Conservation (phyloP, 2,888 invertebrate species). For the Andrena camellia region DNA sequence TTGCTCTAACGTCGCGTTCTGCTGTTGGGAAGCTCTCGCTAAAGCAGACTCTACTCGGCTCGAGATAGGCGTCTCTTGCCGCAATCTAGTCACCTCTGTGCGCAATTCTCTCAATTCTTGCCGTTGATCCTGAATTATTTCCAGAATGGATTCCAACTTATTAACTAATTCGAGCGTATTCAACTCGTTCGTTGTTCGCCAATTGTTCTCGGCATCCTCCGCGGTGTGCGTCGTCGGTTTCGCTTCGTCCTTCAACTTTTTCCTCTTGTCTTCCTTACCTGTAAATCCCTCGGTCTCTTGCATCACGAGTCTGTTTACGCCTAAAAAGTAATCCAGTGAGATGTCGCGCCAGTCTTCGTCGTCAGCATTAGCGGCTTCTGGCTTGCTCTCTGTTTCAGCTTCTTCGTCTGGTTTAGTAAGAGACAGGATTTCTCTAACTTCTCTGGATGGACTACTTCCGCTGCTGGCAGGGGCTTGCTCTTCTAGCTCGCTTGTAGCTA, state of each 20-base stretch:
- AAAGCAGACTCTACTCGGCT: constrained; percentile 78
- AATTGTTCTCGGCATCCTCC: constrained; percentile 65
- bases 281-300: constrained; percentile 69
- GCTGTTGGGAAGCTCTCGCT: constrained; percentile 78
- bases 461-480: constrained; percentile 88
- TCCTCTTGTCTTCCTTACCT: constrained; percentile 68
- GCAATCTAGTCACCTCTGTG: constrained; percentile 76
- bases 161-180: constrained; percentile 72
- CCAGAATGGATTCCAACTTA: constrained; percentile 79
- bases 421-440: constrained; percentile 95
- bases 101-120: constrained; percentile 79
- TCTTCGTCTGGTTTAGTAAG: constrained; percentile 86
- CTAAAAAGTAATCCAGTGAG: constrained; percentile 83
- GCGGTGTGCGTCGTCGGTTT: constrained; percentile 36
- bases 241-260: constrained; percentile 60
- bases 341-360: constrained; percentile 85
- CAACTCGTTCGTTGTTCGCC: constrained; percentile 70
- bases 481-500: constrained; percentile 78
- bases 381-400: constrained; percentile 72
- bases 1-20: constrained; percentile 78
- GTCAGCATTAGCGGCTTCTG: constrained; percentile 69
- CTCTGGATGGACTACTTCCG: constrained; percentile 95
- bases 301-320: constrained; percentile 76
- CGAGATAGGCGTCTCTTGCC: constrained; percentile 78
- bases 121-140: constrained; percentile 79